These are phyloP conservation scores for Drosophila dunni DNA, from an alignment of 1,140 invertebrate species.

Conservation along the genomic window DNA sequence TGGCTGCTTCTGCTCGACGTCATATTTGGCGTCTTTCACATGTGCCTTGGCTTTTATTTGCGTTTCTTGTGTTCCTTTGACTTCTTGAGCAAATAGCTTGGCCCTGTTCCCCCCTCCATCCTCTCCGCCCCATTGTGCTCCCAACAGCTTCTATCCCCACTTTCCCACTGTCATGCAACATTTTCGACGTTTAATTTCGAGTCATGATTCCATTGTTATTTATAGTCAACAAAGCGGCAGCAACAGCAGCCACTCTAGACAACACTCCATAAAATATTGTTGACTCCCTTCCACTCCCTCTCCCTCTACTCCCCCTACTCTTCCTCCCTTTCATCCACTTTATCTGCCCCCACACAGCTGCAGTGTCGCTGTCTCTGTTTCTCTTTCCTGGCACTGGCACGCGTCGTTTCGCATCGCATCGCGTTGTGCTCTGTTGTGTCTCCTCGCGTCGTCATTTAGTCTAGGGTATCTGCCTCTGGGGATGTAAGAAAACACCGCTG, in stretches of 20 bases:
- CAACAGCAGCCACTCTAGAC: slow-evolving; percentile 66
- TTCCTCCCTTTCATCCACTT: not conserved
- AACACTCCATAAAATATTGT: slow-evolving; percentile 80
- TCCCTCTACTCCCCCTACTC: not conserved
- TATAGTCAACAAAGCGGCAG: slow-evolving; percentile 77
- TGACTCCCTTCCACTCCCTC: slow-evolving; percentile 2
- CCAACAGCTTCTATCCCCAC: not conserved
- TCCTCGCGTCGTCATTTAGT: slow-evolving; percentile 49
- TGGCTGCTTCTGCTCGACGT: slow-evolving; percentile 12
- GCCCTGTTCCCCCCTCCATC: not conserved
- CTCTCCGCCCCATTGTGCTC: too few species aligned
- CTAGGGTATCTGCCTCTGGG: slow-evolving; percentile 32
- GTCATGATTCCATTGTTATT: slow-evolving; percentile 83
- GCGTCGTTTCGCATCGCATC: slow-evolving; percentile 47
- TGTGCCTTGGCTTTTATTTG: slow-evolving; percentile 48
- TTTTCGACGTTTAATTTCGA: slow-evolving; percentile 76
- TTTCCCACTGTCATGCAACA: slow-evolving; percentile 32
- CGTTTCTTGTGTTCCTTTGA: slow-evolving; percentile 60
- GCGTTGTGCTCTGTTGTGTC: slow-evolving; percentile 11
- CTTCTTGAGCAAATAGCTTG: slow-evolving; percentile 54
- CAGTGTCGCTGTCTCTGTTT: not conserved
- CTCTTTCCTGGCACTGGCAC: slow-evolving; percentile 44
- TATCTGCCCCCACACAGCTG: slow-evolving; percentile 1
- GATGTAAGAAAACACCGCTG: too few species aligned
- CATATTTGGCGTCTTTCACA: slow-evolving; percentile 44